Evolutionary conservation across 2,113 vertebrate genomes (phyloP).

Genomic region (Tiliqua scincoides): DNA sequence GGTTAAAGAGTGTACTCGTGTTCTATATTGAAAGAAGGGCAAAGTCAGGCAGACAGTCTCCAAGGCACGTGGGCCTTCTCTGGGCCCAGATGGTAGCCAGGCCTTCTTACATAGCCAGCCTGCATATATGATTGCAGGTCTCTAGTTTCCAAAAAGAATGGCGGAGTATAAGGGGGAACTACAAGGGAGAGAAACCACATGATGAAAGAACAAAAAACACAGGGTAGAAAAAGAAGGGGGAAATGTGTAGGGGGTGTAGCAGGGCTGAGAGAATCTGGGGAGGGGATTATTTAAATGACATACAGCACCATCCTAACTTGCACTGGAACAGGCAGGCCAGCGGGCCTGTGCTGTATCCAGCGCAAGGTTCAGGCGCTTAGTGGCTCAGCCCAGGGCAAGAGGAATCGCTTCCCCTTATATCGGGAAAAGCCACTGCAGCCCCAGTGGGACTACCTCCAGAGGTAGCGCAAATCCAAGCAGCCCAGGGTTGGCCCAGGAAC

Average conservation of each 20-base stretch:
- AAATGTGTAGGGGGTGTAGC: neutral
- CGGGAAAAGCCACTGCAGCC: no score
- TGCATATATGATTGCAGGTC: neutral
- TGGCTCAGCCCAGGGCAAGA: no score
- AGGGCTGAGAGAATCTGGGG: neutral
- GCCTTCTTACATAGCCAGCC: neutral
- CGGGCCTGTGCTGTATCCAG: no score
- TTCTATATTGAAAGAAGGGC: constrained; percentile 33
- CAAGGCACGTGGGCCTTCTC: neutral
- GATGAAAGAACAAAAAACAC: neutral
- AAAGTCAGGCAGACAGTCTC: constrained; percentile 29
- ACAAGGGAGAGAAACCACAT: neutral
- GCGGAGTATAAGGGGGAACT: neutral
- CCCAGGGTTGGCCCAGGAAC: no score
- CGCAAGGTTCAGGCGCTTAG: no score
- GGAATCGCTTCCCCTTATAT: no score
- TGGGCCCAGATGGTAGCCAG: neutral
- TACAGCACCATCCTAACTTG: no score
- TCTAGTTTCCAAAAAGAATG: neutral
- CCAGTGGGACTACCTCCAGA: no score
- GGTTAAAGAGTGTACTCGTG: constrained; percentile 66
- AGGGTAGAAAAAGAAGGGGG: neutral
- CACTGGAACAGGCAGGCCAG: no score
- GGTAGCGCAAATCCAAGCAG: no score
- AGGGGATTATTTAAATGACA: no score